phyloP scores from a whole-genome alignment of 92 coral and sea anemone genomes.

The Porites evermanni region DNA sequence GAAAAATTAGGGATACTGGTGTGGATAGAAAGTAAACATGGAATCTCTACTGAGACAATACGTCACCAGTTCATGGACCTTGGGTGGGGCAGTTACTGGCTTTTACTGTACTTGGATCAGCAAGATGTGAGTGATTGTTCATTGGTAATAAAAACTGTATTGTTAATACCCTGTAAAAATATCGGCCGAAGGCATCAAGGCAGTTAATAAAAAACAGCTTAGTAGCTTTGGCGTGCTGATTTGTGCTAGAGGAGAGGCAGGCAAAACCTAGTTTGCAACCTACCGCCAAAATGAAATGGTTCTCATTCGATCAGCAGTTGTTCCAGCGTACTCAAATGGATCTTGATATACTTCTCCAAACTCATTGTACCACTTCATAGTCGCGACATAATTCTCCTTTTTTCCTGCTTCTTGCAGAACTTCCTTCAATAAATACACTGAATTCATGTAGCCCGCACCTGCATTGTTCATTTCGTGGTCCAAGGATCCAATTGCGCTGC shows the following conservation, averaged over 20 bases:
- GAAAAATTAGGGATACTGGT: too few species aligned
- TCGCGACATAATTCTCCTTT: constrained; percentile 4
- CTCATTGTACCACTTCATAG: constrained; percentile 54
- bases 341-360: constrained; percentile 54
- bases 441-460: constrained; percentile 59
- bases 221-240: background rate
- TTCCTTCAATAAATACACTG: constrained; percentile 52
- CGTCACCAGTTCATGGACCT: too few species aligned
- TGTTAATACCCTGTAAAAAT: too few species aligned
- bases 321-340: constrained; percentile 56
- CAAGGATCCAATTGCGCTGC: constrained; percentile 63
- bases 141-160: too few species aligned
- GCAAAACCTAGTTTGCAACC: background rate
- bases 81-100: too few species aligned
- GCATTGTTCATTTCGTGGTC: constrained; percentile 62
- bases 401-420: constrained; percentile 10
- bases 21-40: too few species aligned
- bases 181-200: too few species aligned
- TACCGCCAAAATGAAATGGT: constrained; percentile 62
- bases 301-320: constrained; percentile 72
- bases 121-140: too few species aligned
- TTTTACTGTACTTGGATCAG: too few species aligned
- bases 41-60: too few species aligned
- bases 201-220: too few species aligned
- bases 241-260: constrained; percentile 5